Percentiles rank a stretch among this genome's conserved stretches.
Conservation (phyloP, 64 coral and sea anemone species). For the Dendrophyllia cribrosa region DNA sequence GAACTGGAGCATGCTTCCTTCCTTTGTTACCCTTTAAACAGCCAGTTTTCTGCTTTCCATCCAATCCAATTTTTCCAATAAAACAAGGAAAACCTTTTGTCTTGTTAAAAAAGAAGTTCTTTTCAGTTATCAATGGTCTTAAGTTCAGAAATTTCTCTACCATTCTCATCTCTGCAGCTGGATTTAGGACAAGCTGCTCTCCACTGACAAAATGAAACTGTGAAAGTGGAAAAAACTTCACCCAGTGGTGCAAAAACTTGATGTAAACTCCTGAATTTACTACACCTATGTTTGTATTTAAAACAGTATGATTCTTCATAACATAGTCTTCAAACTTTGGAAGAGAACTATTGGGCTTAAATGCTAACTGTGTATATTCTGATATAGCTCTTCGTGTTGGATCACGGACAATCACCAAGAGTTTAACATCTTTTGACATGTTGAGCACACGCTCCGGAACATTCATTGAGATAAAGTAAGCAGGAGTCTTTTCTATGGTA, state of each 20-base stretch:
- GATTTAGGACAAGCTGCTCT: constrained; percentile 61
- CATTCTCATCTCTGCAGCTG: constrained; percentile 56
- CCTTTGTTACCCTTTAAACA: constrained; percentile 78
- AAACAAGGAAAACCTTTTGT: constrained; percentile 90
- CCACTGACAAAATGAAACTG: constrained; percentile 91
- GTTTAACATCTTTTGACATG: constrained; percentile 64
- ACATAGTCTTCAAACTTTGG: constrained; percentile 64
- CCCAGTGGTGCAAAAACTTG: constrained; percentile 65
- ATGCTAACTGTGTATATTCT: constrained; percentile 82
- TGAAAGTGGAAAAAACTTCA: constrained; percentile 65
- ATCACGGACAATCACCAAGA: constrained; percentile 83
- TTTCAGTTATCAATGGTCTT: constrained; percentile 50
- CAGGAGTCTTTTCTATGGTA: constrained; percentile 73
- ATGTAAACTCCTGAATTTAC: constrained; percentile 75
- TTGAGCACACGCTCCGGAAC: constrained; percentile 66
- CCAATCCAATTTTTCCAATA: constrained; percentile 1
- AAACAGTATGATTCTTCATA: neutral
- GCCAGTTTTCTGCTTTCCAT: neutral
- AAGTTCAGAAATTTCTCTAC: constrained; percentile 78
- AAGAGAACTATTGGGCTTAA: constrained; percentile 4
- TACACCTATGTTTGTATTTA: constrained; percentile 22
- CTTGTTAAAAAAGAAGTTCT: constrained; percentile 74
- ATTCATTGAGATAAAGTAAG: constrained; percentile 63
- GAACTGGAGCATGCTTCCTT: constrained; percentile 61
- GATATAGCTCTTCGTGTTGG: constrained; percentile 81